These are phyloP conservation scores for Catocala sponsa DNA, from an alignment of 2,888 invertebrate species.

Conservation along the genomic window DNA sequence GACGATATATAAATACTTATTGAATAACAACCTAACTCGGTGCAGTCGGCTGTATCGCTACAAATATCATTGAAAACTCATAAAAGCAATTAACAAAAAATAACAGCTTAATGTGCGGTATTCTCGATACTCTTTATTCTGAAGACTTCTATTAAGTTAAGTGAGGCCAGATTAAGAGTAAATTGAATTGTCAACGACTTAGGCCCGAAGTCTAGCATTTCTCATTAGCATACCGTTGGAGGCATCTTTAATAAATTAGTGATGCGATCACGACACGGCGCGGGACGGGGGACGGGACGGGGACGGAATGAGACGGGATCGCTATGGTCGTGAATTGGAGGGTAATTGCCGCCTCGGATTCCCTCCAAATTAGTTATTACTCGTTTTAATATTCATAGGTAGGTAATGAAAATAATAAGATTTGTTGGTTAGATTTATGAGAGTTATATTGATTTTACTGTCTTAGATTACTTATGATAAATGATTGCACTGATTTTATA, in stretches of 20 bases:
- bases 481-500: too few relatives aligned
- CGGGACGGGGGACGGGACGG: slow-evolving; percentile 7
- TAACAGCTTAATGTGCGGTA: background rate
- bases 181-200: slow-evolving; percentile 14
- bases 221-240: slow-evolving; percentile 46
- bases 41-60: too few relatives aligned
- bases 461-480: too few relatives aligned
- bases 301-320: slow-evolving; percentile 15
- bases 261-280: slow-evolving; percentile 19
- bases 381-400: slow-evolving; percentile 17
- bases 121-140: slow-evolving; percentile 16
- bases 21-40: too few relatives aligned
- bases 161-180: slow-evolving; percentile 15
- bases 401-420: slow-evolving; percentile 12
- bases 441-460: too few relatives aligned
- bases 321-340: slow-evolving; percentile 18
- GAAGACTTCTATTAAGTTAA: slow-evolving; percentile 13
- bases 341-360: slow-evolving; percentile 40
- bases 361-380: slow-evolving; percentile 26
- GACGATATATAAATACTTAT: background rate
- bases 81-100: slow-evolving; percentile 1
- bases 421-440: slow-evolving; percentile 7
- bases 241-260: slow-evolving; percentile 50
- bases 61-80: background rate
- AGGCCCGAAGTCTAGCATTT: slow-evolving; percentile 16